Evolutionary conservation across 2,888 invertebrate species (phyloP).

Genomic region (Agriotes lineatus): DNA sequence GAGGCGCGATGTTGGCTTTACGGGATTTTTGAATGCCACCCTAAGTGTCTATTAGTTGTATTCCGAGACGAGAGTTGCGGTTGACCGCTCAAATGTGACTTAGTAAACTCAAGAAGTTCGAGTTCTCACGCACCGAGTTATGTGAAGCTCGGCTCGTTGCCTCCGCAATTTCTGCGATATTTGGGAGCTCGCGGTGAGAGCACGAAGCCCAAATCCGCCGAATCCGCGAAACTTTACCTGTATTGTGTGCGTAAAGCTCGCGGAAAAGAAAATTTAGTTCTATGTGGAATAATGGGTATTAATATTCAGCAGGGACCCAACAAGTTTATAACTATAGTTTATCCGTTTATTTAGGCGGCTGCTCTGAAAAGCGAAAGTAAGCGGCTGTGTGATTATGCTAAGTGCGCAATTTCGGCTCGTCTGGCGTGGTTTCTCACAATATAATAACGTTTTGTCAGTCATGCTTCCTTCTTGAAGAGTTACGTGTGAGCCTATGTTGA

Average conservation of each 20-base stretch:
- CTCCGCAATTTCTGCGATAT: conserved; percentile 13
- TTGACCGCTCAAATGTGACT: conserved; percentile 44
- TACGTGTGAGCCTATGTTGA: no score
- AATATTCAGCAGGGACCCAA: no score
- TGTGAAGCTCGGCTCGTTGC: conserved; percentile 26
- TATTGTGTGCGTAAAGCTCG: conserved; percentile 1
- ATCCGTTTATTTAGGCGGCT: no score
- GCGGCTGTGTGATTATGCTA: no score
- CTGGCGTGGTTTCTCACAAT: no score
- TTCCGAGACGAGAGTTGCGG: conserved; percentile 37
- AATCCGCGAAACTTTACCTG: not conserved
- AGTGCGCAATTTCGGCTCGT: no score
- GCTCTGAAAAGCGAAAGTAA: no score
- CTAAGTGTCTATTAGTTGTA: conserved; percentile 31
- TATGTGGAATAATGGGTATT: no score
- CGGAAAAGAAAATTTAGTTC: no score
- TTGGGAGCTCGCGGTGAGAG: not conserved
- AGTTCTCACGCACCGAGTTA: conserved; percentile 41
- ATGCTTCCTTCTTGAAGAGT: no score
- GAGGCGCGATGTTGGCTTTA: not conserved
- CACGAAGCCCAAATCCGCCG: not conserved
- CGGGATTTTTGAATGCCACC: conserved; percentile 17
- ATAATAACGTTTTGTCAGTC: no score
- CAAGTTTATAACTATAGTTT: no score
- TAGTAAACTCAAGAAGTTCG: conserved; percentile 34